These are phyloP conservation scores for Phaedon cochleariae DNA, from an alignment of 2,888 invertebrate species.

Conservation along the genomic window DNA sequence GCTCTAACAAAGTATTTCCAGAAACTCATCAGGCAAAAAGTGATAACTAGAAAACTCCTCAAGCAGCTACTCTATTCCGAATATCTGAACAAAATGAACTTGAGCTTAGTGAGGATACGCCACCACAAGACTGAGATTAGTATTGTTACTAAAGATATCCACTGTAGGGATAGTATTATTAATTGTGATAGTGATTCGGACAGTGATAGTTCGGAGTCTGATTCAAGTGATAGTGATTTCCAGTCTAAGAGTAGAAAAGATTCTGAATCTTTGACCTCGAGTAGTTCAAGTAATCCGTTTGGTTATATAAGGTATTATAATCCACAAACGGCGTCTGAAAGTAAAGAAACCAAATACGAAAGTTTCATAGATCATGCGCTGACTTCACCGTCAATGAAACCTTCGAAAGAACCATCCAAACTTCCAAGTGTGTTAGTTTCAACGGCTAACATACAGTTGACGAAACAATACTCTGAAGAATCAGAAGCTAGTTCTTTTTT, in stretches of 20 bases:
- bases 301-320: slow-evolving; percentile 75
- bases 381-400: slow-evolving; percentile 6
- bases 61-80: slow-evolving; percentile 77
- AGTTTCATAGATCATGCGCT: slow-evolving; percentile 65
- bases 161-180: slow-evolving; percentile 56
- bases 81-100: slow-evolving; percentile 66
- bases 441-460: slow-evolving; percentile 61
- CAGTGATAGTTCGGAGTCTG: slow-evolving; percentile 60
- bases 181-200: slow-evolving; percentile 62
- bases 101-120: slow-evolving; percentile 66
- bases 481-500: slow-evolving; percentile 71
- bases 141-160: slow-evolving; percentile 54
- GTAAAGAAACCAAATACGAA: slow-evolving; percentile 59
- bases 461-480: slow-evolving; percentile 62
- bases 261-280: slow-evolving; percentile 65
- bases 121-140: slow-evolving; percentile 63
- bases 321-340: slow-evolving; percentile 60
- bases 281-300: slow-evolving; percentile 70
- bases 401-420: slow-evolving; percentile 24
- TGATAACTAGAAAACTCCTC: slow-evolving; percentile 75
- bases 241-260: slow-evolving; percentile 71
- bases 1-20: slow-evolving; percentile 80
- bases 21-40: slow-evolving; percentile 75
- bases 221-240: slow-evolving; percentile 57
- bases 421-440: slow-evolving; percentile 58